Percentiles rank a stretch among this genome's conserved stretches.
Conservation (phyloP, 2,113 vertebrate genomes). For the Pollimyrus isidori region DNA sequence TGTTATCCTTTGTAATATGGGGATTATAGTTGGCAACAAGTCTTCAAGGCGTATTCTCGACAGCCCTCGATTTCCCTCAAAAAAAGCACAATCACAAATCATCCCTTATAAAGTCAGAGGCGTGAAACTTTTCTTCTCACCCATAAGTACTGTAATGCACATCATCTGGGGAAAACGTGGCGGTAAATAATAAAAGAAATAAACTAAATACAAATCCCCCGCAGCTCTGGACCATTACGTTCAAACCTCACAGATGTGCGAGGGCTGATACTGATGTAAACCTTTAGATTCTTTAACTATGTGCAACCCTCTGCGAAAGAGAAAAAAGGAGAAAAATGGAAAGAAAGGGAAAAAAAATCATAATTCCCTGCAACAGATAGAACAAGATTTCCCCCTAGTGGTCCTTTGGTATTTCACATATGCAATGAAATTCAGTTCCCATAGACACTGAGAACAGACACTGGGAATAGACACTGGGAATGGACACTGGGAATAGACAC, state of each 20-base stretch:
- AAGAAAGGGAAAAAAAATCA: not conserved
- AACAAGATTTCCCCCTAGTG: constrained; percentile 18
- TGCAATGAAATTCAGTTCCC: not conserved
- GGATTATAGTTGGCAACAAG: not conserved
- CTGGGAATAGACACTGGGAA: too few relatives aligned
- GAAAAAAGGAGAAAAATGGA: not conserved
- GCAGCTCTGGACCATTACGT: not conserved
- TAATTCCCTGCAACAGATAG: not conserved
- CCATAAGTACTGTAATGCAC: not conserved
- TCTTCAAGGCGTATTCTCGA: not conserved
- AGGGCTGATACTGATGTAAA: constrained; percentile 1
- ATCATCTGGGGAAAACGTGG: not conserved
- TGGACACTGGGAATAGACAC: not conserved
- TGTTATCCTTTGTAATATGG: not conserved
- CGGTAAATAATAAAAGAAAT: not conserved
- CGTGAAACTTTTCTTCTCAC: not conserved
- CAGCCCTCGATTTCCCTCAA: not conserved
- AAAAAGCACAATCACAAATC: not conserved
- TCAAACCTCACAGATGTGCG: not conserved
- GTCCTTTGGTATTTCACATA: not conserved
- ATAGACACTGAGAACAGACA: not conserved
- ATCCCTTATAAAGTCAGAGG: not conserved
- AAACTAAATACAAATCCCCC: not conserved
- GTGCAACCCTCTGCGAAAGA: not conserved
- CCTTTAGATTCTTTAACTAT: not conserved